phyloP scores from a whole-genome alignment of 2,888 invertebrate species.

The Anorthoa munda region DNA sequence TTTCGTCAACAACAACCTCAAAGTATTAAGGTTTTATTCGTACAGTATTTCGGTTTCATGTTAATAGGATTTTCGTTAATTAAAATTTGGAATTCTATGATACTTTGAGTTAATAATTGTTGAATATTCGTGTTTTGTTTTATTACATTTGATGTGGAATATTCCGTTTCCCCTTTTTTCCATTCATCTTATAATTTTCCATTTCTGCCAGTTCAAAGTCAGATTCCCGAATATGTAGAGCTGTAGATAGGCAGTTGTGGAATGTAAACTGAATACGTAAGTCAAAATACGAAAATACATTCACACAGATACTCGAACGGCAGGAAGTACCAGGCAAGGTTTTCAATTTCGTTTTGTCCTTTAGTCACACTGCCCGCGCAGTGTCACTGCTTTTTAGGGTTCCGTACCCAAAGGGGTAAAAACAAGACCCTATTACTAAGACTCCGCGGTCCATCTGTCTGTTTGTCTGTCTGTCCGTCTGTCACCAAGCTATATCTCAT shows the following conservation, averaged over 20 bases:
- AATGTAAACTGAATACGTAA: slow-evolving; percentile 12
- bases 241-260: background rate
- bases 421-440: no score
- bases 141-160: background rate
- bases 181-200: background rate
- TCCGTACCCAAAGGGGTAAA: no score
- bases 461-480: no score
- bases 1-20: slow-evolving; percentile 60
- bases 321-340: background rate
- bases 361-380: slow-evolving; percentile 19
- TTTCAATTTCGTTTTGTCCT: slow-evolving; percentile 39
- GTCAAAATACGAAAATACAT: background rate
- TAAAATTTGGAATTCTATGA: slow-evolving; percentile 35
- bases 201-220: background rate
- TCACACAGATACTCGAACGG: background rate
- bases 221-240: background rate
- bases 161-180: background rate
- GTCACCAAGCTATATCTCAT: no score
- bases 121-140: slow-evolving; percentile 15
- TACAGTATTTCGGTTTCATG: slow-evolving; percentile 25
- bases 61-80: slow-evolving; percentile 52
- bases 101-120: slow-evolving; percentile 37
- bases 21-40: slow-evolving; percentile 46
- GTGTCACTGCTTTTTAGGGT: slow-evolving; percentile 25
- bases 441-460: no score